Evolutionary conservation across 2,888 invertebrate species (phyloP).

Genomic region (Theretra japonica): DNA sequence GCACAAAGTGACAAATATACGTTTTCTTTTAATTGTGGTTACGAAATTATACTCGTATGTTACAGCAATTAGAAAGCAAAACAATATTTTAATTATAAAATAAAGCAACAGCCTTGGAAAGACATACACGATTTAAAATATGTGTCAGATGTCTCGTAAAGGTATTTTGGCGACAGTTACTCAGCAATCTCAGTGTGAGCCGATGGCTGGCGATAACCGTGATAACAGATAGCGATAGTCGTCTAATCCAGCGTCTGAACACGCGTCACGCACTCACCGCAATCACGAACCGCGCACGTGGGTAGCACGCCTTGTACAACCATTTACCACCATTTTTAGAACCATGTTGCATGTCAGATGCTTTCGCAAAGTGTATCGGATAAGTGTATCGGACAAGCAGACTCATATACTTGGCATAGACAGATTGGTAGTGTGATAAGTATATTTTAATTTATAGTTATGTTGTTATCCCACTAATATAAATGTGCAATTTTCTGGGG

Average conservation of each 20-base stretch:
- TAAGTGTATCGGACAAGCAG: not conserved
- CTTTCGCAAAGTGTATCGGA: not conserved
- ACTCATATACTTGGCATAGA: not conserved
- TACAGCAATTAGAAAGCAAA: too few species aligned
- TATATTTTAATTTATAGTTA: too few species aligned
- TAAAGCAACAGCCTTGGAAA: not conserved
- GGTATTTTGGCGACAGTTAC: constrained; percentile 37
- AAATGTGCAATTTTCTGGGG: too few species aligned
- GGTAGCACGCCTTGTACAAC: constrained; percentile 17
- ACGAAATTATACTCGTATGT: too few species aligned
- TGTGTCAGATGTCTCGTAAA: not conserved
- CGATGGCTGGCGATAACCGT: constrained; percentile 45
- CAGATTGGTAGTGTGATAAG: too few species aligned
- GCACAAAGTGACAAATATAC: too few species aligned
- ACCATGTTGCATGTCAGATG: not conserved
- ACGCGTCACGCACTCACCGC: constrained; percentile 35
- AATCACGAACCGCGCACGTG: constrained; percentile 44
- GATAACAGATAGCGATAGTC: constrained; percentile 51
- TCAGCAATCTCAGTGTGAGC: constrained; percentile 48
- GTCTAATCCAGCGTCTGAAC: constrained; percentile 47
- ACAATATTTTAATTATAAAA: not conserved
- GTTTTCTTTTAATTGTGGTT: too few species aligned
- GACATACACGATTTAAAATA: not conserved
- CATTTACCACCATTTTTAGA: not conserved
- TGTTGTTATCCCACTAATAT: too few species aligned